Evolutionary conservation across 2,797 vertebrate species (phyloP), one percentile per base, ranked within the genome.

Genomic region (Pogoniulus pusillus): DNA sequence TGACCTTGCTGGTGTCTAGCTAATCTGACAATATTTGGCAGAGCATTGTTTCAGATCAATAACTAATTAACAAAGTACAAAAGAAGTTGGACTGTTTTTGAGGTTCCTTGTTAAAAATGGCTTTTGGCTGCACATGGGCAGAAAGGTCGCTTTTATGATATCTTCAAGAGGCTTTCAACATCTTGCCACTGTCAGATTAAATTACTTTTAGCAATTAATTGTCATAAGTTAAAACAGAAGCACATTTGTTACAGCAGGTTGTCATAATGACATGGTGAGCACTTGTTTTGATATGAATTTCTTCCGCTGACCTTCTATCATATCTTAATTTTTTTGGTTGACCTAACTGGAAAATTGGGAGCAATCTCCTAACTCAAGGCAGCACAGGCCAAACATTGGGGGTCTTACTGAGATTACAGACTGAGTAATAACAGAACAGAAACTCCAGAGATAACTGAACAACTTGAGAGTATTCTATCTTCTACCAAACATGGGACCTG

Each of bases 1-100:
- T 98, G 98, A 98, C 98, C 98, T 98, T 98, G 98, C 97, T 95
- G 96, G 97, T 93, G 89, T 98, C 98, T 98, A 97, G 97, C 97
- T 98, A 98, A 98, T 98, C 98, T 98, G 97, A 98, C 98, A 98
- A 98, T 98, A 98, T 99, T 99, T 98, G 98, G 98, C 98, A 98
- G 97, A 97, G 97, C 98, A 99, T 99, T 99, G 99, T 99, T 99
- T 99, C 98, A 98, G 99, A 99, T 99, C 99, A 99, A 99, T 99
- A 99, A 99, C 98, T 99, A 99, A 99, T 99, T 99, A 99, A 98
- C 98, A 98, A 99, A 98, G 98, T 98, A 99, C 98, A 99, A 99
- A 99, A 98, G 98, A 98, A 99, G 98, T 98, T 98, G 97, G 96
- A 98, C 97, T 97, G 97, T 97, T 98, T 98, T 97, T 97, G 97